Evolutionary conservation across 2,797 vertebrate species (phyloP).

Genomic region (Sparidentex hasta): DNA sequence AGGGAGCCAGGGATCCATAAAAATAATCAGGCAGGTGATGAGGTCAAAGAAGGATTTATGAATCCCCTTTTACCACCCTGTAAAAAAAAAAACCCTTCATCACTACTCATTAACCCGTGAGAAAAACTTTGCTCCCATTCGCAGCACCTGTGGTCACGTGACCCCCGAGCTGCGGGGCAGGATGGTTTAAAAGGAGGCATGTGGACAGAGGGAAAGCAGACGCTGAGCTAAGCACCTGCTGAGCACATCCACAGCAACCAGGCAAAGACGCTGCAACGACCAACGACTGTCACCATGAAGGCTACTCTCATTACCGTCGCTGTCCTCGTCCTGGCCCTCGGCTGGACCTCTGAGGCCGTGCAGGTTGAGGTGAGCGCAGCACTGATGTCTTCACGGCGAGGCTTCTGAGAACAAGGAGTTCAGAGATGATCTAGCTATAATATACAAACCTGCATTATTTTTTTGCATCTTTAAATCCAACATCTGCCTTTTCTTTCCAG

Average conservation of each 20-base stretch:
- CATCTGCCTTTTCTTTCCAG: constrained; percentile 58
- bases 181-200: constrained; percentile 77
- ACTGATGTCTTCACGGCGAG: constrained; percentile 7
- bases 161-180: background rate
- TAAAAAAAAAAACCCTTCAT: constrained; percentile 56
- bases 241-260: constrained; percentile 47
- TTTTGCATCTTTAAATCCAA: background rate
- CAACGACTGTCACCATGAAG: constrained; percentile 79
- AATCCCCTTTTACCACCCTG: constrained; percentile 72
- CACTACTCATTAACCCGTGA: constrained; percentile 84
- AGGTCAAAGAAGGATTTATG: constrained; percentile 80
- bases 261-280: constrained; percentile 15
- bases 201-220: constrained; percentile 48
- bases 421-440: background rate
- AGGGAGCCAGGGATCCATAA: constrained; percentile 46
- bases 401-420: background rate
- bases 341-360: constrained; percentile 78
- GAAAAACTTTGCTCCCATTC: constrained; percentile 69
- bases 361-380: constrained; percentile 81
- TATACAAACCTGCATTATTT: background rate
- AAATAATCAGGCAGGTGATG: constrained; percentile 60
- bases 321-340: constrained; percentile 74
- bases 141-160: constrained; percentile 58
- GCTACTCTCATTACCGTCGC: constrained; percentile 56
- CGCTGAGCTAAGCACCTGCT: constrained; percentile 50